These are phyloP conservation scores for Galagoides demidoff DNA, from an alignment of 2,797 vertebrate species.

Conservation along the genomic window DNA sequence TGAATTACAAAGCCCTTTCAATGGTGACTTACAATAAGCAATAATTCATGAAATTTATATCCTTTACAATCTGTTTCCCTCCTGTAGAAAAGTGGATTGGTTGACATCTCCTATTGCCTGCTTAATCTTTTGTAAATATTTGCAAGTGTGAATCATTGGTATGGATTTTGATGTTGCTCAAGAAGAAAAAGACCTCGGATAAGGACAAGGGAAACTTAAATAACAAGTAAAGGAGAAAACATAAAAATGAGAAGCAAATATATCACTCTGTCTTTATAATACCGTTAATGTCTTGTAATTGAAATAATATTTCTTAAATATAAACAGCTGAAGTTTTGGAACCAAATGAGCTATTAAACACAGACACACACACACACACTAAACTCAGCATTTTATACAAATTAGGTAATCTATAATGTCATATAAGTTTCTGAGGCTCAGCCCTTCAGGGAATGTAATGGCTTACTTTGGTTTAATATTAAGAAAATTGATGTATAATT, in stretches of 20 bases:
- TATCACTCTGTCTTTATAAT: background rate
- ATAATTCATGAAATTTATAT: constrained; percentile 69
- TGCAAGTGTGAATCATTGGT: constrained; percentile 50
- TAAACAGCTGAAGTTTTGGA: background rate
- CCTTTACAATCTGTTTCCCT: constrained; percentile 54
- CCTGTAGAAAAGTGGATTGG: background rate
- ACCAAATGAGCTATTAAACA: background rate
- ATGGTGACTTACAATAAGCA: constrained; percentile 56
- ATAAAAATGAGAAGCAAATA: background rate
- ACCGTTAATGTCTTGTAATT: background rate
- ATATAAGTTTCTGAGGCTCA: background rate
- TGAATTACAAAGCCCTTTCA: constrained; percentile 61
- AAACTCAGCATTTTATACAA: background rate
- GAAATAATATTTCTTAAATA: background rate
- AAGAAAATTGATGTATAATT: background rate
- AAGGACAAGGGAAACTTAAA: background rate
- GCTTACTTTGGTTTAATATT: constrained; percentile 29
- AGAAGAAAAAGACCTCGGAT: background rate
- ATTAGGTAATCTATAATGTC: background rate
- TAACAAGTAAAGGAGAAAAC: background rate
- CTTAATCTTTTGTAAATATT: constrained; percentile 74
- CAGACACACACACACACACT: too few relatives aligned
- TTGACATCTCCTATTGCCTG: constrained; percentile 42
- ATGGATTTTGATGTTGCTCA: constrained; percentile 10
- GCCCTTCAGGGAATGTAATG: background rate